Base-by-base conservation (phyloP, 1,140 invertebrate species). In the Leptinotarsa defecta region DNA sequence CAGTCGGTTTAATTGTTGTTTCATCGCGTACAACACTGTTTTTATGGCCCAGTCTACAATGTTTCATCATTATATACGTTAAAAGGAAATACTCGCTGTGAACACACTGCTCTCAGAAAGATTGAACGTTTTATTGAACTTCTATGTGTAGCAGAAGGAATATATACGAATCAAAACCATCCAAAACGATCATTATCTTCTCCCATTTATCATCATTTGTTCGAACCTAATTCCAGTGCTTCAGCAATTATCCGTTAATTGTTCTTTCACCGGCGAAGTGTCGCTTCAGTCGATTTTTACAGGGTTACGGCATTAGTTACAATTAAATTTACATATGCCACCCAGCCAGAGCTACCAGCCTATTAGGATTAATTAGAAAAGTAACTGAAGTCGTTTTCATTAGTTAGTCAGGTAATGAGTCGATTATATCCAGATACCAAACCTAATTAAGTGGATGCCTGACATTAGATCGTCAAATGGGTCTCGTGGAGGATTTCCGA, bases 341-440 rank as follows among this genome's bases (percentile, higher is more conserved):
- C 76, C 76, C 76, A 77, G 67, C n/a, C 22, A 77, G 72, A 69
- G 65, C 73, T 70, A 63, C 73, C 68, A 77, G 64, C 64, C 73
- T 71, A 77, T 77, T 74, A 77, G 76, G 63, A 77, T 74, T 74
- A 74, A 77, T 77, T 74, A 62, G 73, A 67, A 74, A 65, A 71
- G 65, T 77, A 68, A 74, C 73, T 68, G 68, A 70, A 70, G 68
- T 49, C 68, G 43, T 70, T 70, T 48, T 43, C 68, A 70, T 70
- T 70, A 70, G 43, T 70, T 70, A 70, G 34, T 48, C 17, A 19
- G 19, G 68, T 70, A 70, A 70, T 43, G 68, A 70, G 68, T 70
- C 48, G 68, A 70, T 70, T 49, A 70, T 70, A 52, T 43, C 48
- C 68, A 49, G 68, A 70, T 70, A 70, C 68, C 68, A 70, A 52